Evolutionary conservation across 2,113 vertebrate species (phyloP), one percentile per base, ranked within the genome.

Genomic region (Narcine bancroftii): DNA sequence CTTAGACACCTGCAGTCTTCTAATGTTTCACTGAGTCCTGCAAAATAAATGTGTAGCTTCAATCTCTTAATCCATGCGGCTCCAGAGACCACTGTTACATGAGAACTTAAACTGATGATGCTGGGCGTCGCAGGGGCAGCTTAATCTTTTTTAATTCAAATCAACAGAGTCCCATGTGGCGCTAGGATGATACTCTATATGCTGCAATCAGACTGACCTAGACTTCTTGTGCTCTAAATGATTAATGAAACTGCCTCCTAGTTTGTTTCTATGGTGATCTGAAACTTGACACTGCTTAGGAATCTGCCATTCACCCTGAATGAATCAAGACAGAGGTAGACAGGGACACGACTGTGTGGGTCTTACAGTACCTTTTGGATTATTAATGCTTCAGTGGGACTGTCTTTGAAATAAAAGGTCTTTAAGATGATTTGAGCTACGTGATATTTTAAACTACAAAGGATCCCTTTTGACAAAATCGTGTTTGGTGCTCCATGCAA

Each of bases 201-300:
- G 97, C 97, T 96, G 97, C 98, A 99, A 99, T 99, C 98, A 99
- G 98, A 97, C 98, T 98, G 98, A 99, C 98, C 98, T 98, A 98
- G 98, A 97, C 97, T 98, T 96, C 97, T 98, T 95, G 95, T 95
- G 97, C 97, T 98, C 97, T 99, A 98, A 99, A 99, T 99, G 99
- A 99, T 99, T 99, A 98, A 99, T 99, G 98, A 98, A 99, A 98
- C 97, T 97, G 98, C 98, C 98, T 99, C 97, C 96, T 96, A 96
- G 96, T 97, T 97, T 95, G 98, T 99, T 97, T 97, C 98, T 97
- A 98, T 97, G 97, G 98, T 96, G 97, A 99, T 97, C 93, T 93
- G 99, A 99, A 99, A 99, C 97, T 96, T 11, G 97, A 99, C 97
- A 97, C 96, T 96, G 96, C 96, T 95, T 95, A 98, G 98, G 98